Conservation (phyloP, 2,113 vertebrate genomes). For the Epinephelus lanceolatus region DNA sequence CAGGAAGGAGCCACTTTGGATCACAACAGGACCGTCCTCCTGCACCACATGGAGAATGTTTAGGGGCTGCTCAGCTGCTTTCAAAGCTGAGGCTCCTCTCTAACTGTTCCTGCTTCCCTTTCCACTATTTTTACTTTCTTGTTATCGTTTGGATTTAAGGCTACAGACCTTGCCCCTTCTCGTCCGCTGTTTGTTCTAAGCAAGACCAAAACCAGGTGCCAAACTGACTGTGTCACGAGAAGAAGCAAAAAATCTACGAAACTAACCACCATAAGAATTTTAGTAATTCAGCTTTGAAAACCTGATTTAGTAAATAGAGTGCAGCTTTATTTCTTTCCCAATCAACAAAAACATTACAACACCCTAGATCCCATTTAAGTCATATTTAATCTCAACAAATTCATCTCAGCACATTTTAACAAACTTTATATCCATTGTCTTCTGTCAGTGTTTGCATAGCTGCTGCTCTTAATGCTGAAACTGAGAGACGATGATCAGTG, state of each 20-base stretch:
- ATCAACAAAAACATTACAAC: not conserved
- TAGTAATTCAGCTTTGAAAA: not conserved
- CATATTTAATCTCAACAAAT: not conserved
- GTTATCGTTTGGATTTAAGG: not conserved
- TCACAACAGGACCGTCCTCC: conserved; percentile 7
- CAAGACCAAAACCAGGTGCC: conserved; percentile 77
- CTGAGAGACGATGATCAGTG: conserved; percentile 51
- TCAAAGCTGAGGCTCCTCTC: conserved; percentile 49
- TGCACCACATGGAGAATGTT: conserved; percentile 44
- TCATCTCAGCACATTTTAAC: not conserved
- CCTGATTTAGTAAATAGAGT: not conserved
- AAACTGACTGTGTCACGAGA: conserved; percentile 76
- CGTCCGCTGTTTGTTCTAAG: conserved; percentile 34
- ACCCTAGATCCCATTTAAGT: not conserved
- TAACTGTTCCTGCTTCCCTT: not conserved
- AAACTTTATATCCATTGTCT: conserved; percentile 2
- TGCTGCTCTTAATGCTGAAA: conserved; percentile 47
- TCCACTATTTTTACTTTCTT: not conserved
- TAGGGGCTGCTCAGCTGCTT: conserved; percentile 23
- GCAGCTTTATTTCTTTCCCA: not conserved
- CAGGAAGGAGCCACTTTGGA: not conserved
- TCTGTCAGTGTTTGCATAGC: conserved; percentile 8
- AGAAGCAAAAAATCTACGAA: conserved; percentile 57
- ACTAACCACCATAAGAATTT: not conserved
- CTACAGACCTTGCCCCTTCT: not conserved